Evolutionary conservation across 1,140 invertebrate species (phyloP).

Genomic region (Aplysia californica): DNA sequence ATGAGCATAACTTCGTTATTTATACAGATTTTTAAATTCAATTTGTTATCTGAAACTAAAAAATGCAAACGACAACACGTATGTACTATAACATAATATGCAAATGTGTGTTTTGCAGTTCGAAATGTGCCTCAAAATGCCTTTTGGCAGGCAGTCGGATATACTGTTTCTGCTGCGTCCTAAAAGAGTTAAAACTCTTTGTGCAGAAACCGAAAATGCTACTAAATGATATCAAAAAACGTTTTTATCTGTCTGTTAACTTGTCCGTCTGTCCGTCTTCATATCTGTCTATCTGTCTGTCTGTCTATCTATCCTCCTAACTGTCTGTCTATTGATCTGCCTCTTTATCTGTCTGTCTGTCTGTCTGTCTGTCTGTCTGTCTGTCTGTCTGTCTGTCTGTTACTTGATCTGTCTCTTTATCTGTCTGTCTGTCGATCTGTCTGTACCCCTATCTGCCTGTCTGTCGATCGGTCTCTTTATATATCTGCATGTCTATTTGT

Average conservation of each 20-base stretch:
- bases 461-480: background rate
- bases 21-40: too few relatives aligned
- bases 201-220: too few relatives aligned
- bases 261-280: conserved; percentile 31
- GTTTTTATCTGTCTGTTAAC: conserved; percentile 24
- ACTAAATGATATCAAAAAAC: too few relatives aligned
- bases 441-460: background rate
- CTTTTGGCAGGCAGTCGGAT: too few relatives aligned
- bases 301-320: conserved; percentile 30
- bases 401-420: background rate
- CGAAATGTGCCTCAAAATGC: too few relatives aligned
- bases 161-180: too few relatives aligned
- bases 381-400: background rate
- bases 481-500: background rate
- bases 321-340: conserved; percentile 22
- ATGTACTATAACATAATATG: too few relatives aligned
- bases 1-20: too few relatives aligned
- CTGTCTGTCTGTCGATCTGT: background rate
- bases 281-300: conserved; percentile 32
- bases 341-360: background rate
- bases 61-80: too few relatives aligned
- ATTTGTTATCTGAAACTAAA: too few relatives aligned
- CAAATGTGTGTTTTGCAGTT: too few relatives aligned
- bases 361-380: background rate
- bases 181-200: too few relatives aligned